These are phyloP conservation scores for Erebia epiphron DNA, from an alignment of 2,888 invertebrate species.

Conservation along the genomic window DNA sequence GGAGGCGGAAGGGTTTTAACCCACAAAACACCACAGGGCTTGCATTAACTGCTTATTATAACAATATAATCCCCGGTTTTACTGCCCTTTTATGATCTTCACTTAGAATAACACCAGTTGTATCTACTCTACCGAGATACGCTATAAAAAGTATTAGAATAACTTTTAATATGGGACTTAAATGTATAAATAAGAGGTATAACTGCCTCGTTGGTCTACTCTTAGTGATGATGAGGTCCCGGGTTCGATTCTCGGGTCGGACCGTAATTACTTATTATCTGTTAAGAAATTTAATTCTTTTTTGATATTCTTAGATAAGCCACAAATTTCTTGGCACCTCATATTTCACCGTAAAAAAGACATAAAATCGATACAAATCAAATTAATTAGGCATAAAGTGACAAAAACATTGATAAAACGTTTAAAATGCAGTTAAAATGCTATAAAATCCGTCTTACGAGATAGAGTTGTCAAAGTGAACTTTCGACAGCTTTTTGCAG, in stretches of 20 bases:
- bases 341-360: not conserved
- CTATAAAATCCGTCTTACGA: not conserved
- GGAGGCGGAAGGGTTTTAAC: slow-evolving; percentile 8
- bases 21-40: not conserved
- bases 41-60: slow-evolving; percentile 20
- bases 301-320: not conserved
- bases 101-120: slow-evolving; percentile 21
- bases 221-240: too few species aligned
- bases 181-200: not conserved
- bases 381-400: not conserved
- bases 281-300: not conserved
- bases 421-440: slow-evolving; percentile 6
- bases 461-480: slow-evolving; percentile 8
- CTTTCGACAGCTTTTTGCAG: not conserved
- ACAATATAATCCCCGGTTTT: slow-evolving; percentile 19
- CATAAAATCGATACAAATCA: slow-evolving; percentile 6
- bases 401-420: slow-evolving; percentile 4
- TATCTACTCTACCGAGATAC: slow-evolving; percentile 6
- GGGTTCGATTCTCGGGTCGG: too few species aligned
- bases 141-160: slow-evolving; percentile 7
- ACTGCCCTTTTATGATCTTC: slow-evolving; percentile 19
- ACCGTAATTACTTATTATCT: too few species aligned
- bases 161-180: not conserved
- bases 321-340: not conserved
- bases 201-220: too few species aligned